These are phyloP conservation scores for Scaptomyza pallida DNA, from an alignment of 1,140 invertebrate species.

Conservation along the genomic window DNA sequence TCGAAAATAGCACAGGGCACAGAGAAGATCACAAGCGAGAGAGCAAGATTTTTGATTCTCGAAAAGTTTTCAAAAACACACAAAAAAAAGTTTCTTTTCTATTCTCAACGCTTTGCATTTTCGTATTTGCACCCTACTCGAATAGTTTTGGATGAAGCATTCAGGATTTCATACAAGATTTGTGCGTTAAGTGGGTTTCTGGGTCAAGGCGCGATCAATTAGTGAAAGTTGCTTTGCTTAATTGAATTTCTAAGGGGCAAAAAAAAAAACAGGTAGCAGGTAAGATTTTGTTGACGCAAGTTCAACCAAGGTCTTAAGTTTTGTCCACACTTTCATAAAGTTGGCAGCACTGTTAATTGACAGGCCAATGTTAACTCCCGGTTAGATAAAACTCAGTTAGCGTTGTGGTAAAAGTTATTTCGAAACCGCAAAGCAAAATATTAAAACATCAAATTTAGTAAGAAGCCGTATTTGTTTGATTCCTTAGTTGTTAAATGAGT, in stretches of 20 bases:
- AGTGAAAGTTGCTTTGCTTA: conserved; percentile 24
- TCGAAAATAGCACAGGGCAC: conserved; percentile 60
- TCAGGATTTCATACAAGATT: conserved; percentile 24
- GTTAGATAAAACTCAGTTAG: background rate
- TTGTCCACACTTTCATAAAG: background rate
- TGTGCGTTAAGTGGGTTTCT: conserved; percentile 60
- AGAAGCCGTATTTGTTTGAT: background rate
- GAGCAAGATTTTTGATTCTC: conserved; percentile 40
- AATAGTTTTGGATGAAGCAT: conserved; percentile 32
- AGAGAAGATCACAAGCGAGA: conserved; percentile 4
- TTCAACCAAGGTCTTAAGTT: conserved; percentile 21
- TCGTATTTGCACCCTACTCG: conserved; percentile 56
- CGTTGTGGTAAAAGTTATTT: too few species aligned
- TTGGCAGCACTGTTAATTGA: conserved; percentile 3
- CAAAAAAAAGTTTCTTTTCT: too few species aligned
- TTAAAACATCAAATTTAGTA: too few species aligned
- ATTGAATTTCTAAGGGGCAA: too few species aligned
- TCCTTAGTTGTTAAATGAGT: background rate
- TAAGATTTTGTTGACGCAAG: conserved; percentile 27
- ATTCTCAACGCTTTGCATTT: conserved; percentile 35
- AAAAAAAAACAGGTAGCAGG: background rate
- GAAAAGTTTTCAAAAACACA: conserved; percentile 58
- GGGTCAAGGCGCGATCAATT: conserved; percentile 64
- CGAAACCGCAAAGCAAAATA: too few species aligned
- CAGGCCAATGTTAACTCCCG: background rate